These are phyloP conservation scores for Patella vulgata DNA, from an alignment of 1,140 invertebrate species.

Conservation along the genomic window DNA sequence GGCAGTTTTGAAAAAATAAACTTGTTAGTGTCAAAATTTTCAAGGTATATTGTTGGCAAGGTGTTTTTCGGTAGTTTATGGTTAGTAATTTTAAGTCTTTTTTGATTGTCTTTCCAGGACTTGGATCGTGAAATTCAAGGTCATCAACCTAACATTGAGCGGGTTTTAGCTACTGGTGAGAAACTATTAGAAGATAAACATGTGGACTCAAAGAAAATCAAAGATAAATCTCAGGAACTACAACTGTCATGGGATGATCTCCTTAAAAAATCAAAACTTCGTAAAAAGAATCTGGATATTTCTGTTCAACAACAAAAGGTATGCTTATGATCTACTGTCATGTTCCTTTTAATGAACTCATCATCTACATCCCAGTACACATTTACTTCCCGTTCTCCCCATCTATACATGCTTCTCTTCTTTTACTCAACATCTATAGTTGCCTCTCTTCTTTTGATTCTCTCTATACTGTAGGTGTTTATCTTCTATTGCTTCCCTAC, in stretches of 20 bases:
- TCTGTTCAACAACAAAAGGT: constrained; percentile 87
- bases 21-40: too few species aligned
- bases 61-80: too few species aligned
- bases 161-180: constrained; percentile 86
- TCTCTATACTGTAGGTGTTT: too few species aligned
- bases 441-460: background rate
- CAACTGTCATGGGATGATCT: constrained; percentile 88
- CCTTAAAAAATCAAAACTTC: constrained; percentile 76
- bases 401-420: background rate
- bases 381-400: background rate
- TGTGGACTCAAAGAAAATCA: constrained; percentile 92
- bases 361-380: background rate
- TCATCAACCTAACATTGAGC: constrained; percentile 95
- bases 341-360: background rate
- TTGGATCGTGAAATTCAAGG: constrained; percentile 79
- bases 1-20: too few species aligned
- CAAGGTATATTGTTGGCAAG: too few species aligned
- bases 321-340: constrained; percentile 3
- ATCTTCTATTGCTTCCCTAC: background rate
- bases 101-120: constrained; percentile 85
- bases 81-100: too few species aligned
- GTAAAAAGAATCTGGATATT: constrained; percentile 82
- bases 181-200: constrained; percentile 95
- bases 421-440: background rate
- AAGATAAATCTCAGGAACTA: constrained; percentile 76